A percentile compares a stretch with the other conserved stretches of the same genome.
phyloP scores from a whole-genome alignment of 2,797 vertebrate species.

The Potorous gilbertii region DNA sequence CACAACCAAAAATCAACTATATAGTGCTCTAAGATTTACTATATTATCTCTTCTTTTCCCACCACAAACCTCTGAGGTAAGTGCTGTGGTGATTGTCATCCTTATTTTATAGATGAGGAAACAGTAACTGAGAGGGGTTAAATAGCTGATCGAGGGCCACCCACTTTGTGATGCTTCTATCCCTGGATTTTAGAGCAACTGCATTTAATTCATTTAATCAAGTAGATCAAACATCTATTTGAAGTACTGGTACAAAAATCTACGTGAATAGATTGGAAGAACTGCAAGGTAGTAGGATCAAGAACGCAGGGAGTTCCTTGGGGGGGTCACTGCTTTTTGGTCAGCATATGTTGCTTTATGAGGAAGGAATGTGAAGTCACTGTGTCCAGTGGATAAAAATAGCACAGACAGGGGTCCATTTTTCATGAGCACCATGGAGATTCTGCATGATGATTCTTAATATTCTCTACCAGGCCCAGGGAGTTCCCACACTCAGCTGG shows the following conservation, averaged over 20 bases:
- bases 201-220: background rate
- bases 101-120: background rate
- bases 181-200: constrained; percentile 10
- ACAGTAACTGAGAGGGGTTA: background rate
- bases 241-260: background rate
- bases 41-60: background rate
- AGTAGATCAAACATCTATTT: constrained; percentile 18
- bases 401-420: constrained; percentile 20
- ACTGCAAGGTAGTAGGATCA: background rate
- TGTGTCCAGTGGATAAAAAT: constrained; percentile 60
- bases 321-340: constrained; percentile 7
- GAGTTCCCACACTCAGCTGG: constrained; percentile 9
- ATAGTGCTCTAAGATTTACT: background rate
- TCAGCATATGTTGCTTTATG: constrained; percentile 26
- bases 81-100: background rate
- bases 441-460: background rate
- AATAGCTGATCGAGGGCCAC: background rate
- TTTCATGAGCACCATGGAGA: background rate
- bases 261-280: constrained; percentile 30
- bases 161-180: background rate
- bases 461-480: background rate
- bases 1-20: background rate
- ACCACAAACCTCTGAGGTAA: background rate
- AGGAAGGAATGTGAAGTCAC: constrained; percentile 63
- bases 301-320: constrained; percentile 16